Conservation (phyloP, 2,113 vertebrate species). For the Sinocyclocheilus grahami region DNA sequence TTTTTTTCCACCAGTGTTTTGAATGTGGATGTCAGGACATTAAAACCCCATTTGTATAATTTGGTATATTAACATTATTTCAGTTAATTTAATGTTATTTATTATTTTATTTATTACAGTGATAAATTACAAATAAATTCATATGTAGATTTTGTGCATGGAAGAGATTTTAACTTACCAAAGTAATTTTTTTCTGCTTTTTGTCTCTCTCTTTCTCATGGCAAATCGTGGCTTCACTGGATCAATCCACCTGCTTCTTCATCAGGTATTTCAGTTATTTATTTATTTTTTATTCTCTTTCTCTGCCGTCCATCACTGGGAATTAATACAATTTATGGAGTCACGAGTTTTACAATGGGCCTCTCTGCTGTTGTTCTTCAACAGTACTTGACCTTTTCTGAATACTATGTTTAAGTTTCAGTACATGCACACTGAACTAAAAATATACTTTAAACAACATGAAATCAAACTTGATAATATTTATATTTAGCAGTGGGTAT, state of each 20-base stretch:
- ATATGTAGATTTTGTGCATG: not conserved
- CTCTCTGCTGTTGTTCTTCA: slow-evolving; percentile 32
- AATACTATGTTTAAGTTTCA: not conserved
- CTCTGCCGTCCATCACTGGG: slow-evolving; percentile 47
- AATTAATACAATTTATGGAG: slow-evolving; percentile 37
- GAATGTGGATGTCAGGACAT: too few relatives aligned
- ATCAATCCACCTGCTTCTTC: slow-evolving; percentile 31
- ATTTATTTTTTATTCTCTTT: slow-evolving; percentile 17
- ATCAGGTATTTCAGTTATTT: slow-evolving; percentile 52
- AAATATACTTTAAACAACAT: not conserved
- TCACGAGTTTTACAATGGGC: slow-evolving; percentile 24
- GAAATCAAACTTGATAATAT: not conserved
- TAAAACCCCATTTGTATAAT: too few relatives aligned
- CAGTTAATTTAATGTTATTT: too few relatives aligned
- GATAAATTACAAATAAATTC: too few relatives aligned
- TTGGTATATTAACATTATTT: too few relatives aligned
- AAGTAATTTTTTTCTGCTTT: not conserved
- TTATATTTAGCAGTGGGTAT: not conserved
- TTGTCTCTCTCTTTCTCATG: not conserved
- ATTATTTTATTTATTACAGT: too few relatives aligned
- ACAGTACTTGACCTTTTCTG: not conserved
- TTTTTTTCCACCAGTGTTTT: too few relatives aligned
- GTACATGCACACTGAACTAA: not conserved
- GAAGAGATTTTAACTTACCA: not conserved
- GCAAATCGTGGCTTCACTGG: not conserved